Evolutionary conservation across 2,888 invertebrate genomes (phyloP).

Genomic region (Piscicola geometra): DNA sequence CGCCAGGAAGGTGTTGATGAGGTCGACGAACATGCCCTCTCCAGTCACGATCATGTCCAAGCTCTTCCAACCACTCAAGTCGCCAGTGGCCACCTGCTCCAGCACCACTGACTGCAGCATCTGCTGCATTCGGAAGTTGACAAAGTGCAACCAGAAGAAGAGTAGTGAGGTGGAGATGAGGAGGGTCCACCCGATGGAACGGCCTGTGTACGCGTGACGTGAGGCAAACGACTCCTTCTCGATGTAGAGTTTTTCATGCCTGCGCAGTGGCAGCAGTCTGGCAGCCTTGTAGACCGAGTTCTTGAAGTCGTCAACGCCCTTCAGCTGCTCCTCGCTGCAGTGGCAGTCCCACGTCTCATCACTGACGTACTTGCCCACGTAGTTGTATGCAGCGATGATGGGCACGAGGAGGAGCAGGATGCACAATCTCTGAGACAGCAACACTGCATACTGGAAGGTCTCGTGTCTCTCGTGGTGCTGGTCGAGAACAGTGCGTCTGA

Average conservation of each 20-base stretch:
- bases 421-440: neutral
- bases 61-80: neutral
- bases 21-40: conserved; percentile 22
- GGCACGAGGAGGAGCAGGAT: neutral
- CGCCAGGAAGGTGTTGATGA: conserved; percentile 1
- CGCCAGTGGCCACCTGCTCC: neutral
- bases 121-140: neutral
- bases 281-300: neutral
- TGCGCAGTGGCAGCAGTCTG: neutral
- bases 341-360: neutral
- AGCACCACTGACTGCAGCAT: neutral
- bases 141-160: neutral
- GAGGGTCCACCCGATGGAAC: neutral
- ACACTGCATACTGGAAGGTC: neutral
- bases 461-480: neutral
- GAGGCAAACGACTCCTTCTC: neutral
- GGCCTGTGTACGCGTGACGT: neutral
- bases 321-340: neutral
- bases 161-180: neutral
- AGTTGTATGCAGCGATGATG: conserved; percentile 9
- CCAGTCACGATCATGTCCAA: conserved; percentile 9
- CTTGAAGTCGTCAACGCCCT: conserved; percentile 7
- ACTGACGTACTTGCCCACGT: neutral
- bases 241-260: conserved; percentile 23
- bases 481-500: neutral